These are phyloP conservation scores for Petrocephalus microphthalmus DNA, from an alignment of 2,113 vertebrate genomes.

Conservation along the genomic window DNA sequence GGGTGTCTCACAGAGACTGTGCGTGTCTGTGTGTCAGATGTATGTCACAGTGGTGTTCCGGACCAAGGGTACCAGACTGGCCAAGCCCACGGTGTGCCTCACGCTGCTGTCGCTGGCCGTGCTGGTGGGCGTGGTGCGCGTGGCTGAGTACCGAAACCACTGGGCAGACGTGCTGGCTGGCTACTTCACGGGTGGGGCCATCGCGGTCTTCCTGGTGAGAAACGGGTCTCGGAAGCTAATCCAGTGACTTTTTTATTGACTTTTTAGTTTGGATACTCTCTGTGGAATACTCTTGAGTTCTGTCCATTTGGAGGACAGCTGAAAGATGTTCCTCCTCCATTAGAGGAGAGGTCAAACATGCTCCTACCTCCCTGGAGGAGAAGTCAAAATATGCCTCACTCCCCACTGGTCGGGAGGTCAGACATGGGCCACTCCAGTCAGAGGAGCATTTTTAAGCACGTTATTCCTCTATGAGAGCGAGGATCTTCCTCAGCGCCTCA, in stretches of 20 bases:
- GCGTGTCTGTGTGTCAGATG: constrained; percentile 62
- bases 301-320: not conserved
- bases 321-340: not conserved
- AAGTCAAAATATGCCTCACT: not conserved
- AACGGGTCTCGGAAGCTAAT: not conserved
- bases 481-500: not conserved
- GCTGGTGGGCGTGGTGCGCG: constrained; percentile 78
- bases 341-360: not conserved
- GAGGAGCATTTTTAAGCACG: not conserved
- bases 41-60: constrained; percentile 78
- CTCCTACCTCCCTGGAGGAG: not conserved
- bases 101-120: constrained; percentile 74
- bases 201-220: constrained; percentile 78
- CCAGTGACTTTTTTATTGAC: not conserved
- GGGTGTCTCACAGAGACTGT: not conserved
- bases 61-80: constrained; percentile 79
- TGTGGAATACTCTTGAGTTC: not conserved
- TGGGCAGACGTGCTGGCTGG: constrained; percentile 83
- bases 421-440: not conserved
- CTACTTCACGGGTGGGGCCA: constrained; percentile 74
- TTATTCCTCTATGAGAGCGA: not conserved
- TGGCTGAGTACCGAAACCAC: constrained; percentile 83
- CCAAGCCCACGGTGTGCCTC: constrained; percentile 78
- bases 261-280: not conserved
- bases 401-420: not conserved